Evolutionary conservation across 2,113 vertebrate genomes (phyloP).

Genomic region (Pterocles gutturalis): DNA sequence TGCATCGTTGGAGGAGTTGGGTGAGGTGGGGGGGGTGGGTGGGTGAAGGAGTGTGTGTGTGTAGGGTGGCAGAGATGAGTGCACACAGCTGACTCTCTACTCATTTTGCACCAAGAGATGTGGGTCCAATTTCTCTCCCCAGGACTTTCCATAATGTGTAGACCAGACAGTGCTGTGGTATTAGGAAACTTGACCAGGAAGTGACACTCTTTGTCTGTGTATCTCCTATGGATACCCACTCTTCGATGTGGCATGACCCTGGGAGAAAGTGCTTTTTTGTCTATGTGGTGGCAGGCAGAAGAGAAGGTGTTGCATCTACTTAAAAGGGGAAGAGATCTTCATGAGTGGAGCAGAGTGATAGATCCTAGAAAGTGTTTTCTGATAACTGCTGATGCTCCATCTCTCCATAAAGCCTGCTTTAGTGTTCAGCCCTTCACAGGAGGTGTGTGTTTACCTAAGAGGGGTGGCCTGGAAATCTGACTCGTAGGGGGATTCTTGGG

Average conservation of each 20-base stretch:
- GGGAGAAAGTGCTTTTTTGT: background rate
- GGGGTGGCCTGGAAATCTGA: background rate
- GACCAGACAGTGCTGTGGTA: background rate
- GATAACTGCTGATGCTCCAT: background rate
- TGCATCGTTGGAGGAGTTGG: background rate
- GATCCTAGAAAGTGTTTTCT: background rate
- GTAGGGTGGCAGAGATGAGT: background rate
- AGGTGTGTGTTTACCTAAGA: background rate
- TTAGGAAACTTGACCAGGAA: background rate
- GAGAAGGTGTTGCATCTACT: background rate
- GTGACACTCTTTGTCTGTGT: background rate
- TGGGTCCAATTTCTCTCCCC: background rate
- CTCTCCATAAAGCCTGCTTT: background rate
- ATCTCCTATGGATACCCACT: background rate
- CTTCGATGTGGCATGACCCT: background rate
- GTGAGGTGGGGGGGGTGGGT: too few relatives aligned
- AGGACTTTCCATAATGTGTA: background rate
- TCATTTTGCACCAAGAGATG: background rate
- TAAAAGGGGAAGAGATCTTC: background rate
- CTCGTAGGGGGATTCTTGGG: background rate
- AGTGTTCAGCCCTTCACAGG: background rate
- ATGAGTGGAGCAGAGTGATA: background rate
- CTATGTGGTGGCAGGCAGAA: background rate
- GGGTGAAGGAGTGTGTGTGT: too few relatives aligned
- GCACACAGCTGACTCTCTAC: background rate